These are phyloP conservation scores for Troides aeacus DNA, from an alignment of 2,888 invertebrate genomes.

Conservation along the genomic window DNA sequence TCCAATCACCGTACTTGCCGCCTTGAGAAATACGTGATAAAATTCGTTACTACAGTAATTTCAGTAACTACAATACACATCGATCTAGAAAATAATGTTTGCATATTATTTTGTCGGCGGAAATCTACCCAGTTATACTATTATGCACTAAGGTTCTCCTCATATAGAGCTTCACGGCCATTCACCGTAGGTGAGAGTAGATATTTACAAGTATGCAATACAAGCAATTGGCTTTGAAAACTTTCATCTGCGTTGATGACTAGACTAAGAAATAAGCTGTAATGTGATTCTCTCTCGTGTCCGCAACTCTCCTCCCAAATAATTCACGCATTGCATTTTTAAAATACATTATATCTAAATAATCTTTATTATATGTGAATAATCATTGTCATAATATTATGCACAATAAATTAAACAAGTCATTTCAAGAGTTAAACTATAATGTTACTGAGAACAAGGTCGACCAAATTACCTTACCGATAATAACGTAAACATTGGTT, in stretches of 20 bases:
- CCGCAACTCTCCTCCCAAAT: neutral
- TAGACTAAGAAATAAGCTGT: neutral
- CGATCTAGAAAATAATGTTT: no score
- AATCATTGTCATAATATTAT: neutral
- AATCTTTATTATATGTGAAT: neutral
- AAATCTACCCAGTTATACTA: no score
- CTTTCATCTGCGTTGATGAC: neutral
- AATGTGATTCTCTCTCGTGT: slow-evolving; percentile 5
- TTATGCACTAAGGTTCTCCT: no score
- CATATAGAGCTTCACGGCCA: no score
- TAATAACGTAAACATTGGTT: slow-evolving; percentile 10
- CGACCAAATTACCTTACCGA: slow-evolving; percentile 16
- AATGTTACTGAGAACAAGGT: slow-evolving; percentile 11
- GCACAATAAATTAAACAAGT: neutral
- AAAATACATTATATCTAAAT: no score
- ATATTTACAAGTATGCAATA: slow-evolving; percentile 2
- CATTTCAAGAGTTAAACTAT: neutral
- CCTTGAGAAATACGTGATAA: no score
- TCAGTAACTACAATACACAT: no score
- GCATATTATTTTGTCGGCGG: no score
- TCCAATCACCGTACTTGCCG: no score
- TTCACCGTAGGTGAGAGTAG: no score
- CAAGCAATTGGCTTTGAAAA: slow-evolving; percentile 3
- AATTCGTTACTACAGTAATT: no score
- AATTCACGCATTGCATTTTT: neutral